phyloP scores from a whole-genome alignment of 2,113 vertebrate species.

The Anser brachyrhynchus region DNA sequence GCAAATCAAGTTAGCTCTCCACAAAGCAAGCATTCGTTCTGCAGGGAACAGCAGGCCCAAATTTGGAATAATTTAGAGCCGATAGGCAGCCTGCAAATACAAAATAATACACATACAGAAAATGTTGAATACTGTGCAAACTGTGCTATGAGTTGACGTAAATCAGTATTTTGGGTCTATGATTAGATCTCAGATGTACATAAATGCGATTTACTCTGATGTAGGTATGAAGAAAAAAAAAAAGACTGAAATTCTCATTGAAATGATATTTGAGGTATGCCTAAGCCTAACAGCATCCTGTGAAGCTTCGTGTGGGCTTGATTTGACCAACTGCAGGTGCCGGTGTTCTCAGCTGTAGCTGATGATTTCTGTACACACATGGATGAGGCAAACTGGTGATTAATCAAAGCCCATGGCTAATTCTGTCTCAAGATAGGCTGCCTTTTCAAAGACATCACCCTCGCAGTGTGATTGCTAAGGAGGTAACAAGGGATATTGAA shows the following conservation, averaged over 20 bases:
- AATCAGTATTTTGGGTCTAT: not conserved
- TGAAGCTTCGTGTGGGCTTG: not conserved
- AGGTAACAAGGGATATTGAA: not conserved
- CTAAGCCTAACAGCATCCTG: not conserved
- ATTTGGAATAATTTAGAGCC: not conserved
- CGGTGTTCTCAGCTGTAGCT: not conserved
- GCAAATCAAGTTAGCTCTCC: not conserved
- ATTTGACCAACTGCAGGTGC: not conserved
- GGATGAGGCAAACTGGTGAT: not conserved
- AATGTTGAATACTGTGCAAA: not conserved
- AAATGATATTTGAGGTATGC: not conserved
- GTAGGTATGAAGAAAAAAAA: not conserved
- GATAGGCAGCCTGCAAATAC: not conserved
- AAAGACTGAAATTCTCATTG: not conserved
- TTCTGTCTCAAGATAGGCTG: not conserved
- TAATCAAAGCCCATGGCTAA: not conserved
- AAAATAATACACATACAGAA: not conserved
- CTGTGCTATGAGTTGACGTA: not conserved
- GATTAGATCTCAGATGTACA: not conserved
- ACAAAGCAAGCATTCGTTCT: not conserved
- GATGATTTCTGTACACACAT: not conserved
- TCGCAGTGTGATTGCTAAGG: accelerated
- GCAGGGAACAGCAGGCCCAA: not conserved
- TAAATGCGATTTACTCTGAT: not conserved
- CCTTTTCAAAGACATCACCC: not conserved